Evolutionary conservation across 2,797 vertebrate genomes (phyloP).

Genomic region (Melopsittacus undulatus): DNA sequence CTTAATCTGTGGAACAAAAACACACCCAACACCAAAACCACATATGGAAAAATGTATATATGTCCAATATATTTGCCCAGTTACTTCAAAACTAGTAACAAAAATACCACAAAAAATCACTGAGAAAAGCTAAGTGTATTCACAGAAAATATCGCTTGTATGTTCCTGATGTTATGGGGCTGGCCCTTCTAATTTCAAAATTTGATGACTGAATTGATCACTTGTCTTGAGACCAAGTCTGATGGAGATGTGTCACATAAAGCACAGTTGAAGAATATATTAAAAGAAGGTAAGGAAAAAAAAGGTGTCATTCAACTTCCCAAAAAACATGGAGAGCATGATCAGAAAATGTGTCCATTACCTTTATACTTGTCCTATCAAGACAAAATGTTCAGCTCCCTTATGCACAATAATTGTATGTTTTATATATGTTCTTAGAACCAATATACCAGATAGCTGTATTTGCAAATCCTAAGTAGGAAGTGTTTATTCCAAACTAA

Average conservation of each 20-base stretch:
- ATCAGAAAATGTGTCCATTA: background rate
- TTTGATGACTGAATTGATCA: background rate
- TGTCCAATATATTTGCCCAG: background rate
- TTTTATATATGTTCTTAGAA: background rate
- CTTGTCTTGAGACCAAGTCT: background rate
- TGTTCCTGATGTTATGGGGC: background rate
- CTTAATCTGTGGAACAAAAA: background rate
- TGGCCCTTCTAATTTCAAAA: background rate
- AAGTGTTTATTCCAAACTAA: background rate
- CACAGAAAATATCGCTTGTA: background rate
- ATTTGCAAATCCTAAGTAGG: background rate
- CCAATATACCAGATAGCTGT: background rate
- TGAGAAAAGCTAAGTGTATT: background rate
- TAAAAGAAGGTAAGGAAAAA: background rate
- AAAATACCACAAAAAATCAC: background rate
- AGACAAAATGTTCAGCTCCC: background rate
- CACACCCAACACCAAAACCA: background rate
- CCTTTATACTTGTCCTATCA: background rate
- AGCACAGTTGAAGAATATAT: background rate
- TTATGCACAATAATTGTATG: background rate
- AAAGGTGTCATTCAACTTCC: background rate
- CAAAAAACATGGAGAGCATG: background rate
- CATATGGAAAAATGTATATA: background rate
- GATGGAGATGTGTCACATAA: background rate
- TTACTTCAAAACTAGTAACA: background rate